Percentiles rank a stretch among this genome's conserved stretches.
These are phyloP conservation scores for Alfaro cultratus DNA, from an alignment of 2,797 vertebrate genomes.

Conservation along the genomic window DNA sequence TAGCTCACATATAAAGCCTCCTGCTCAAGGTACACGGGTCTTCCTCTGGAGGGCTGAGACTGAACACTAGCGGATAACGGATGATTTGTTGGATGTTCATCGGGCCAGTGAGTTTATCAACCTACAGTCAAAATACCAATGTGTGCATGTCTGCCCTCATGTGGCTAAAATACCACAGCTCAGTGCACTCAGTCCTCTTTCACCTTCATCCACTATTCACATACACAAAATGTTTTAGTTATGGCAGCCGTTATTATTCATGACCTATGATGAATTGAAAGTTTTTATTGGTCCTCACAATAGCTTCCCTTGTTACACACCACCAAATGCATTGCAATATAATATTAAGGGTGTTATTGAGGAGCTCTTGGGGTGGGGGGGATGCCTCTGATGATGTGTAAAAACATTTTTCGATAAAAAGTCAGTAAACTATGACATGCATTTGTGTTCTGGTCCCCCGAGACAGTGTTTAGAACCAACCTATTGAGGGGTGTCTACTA, in stretches of 20 bases:
- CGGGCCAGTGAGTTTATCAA: conserved; percentile 12
- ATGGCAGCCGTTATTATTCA: conserved; percentile 43
- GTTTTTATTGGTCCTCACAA: background rate
- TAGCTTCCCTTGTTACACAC: too few species aligned
- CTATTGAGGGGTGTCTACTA: background rate
- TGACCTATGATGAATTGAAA: background rate
- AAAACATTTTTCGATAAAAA: background rate
- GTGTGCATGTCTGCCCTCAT: background rate
- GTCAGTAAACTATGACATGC: background rate
- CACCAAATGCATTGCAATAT: too few species aligned
- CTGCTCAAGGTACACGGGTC: conserved; percentile 21
- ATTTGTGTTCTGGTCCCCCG: background rate
- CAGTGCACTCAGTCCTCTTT: conserved; percentile 7
- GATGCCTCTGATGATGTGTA: background rate
- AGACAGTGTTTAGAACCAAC: background rate
- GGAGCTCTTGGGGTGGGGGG: too few species aligned
- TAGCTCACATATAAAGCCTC: conserved; percentile 45
- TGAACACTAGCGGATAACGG: conserved; percentile 6
- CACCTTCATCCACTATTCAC: conserved; percentile 9
- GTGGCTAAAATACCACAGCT: conserved; percentile 7
- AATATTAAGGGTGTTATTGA: too few species aligned
- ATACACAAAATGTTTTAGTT: conserved; percentile 38
- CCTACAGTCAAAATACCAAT: conserved; percentile 9
- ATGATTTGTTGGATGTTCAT: conserved; percentile 9
- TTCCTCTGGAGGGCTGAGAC: conserved; percentile 19